phyloP scores from a whole-genome alignment of 2,113 vertebrate species.

The Leucoraja erinaceus region DNA sequence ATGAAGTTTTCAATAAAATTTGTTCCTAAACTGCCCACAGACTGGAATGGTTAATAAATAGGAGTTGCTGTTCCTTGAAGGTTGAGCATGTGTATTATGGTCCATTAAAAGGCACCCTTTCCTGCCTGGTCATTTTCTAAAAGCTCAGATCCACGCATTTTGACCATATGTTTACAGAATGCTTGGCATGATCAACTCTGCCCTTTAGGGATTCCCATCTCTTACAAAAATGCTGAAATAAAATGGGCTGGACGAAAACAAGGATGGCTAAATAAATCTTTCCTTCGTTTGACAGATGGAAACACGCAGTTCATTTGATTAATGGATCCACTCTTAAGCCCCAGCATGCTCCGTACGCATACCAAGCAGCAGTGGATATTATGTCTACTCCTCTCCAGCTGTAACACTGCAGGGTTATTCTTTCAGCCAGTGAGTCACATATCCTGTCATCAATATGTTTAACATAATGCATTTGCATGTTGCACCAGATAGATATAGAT shows the following conservation, averaged over 20 bases:
- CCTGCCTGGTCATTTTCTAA: background rate
- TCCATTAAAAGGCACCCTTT: background rate
- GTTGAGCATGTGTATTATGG: background rate
- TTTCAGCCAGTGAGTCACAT: slow-evolving; percentile 4
- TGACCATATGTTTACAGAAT: slow-evolving; percentile 29
- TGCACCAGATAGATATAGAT: background rate
- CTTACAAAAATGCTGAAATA: background rate
- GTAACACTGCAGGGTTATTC: slow-evolving; percentile 17
- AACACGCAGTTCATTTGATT: slow-evolving; percentile 29
- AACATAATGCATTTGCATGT: background rate
- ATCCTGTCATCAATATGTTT: slow-evolving; percentile 6
- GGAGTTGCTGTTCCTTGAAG: background rate
- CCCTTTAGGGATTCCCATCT: slow-evolving; percentile 1
- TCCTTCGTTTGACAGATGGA: slow-evolving; percentile 31
- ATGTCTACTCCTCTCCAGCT: background rate
- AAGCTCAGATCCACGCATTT: background rate
- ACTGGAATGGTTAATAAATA: background rate
- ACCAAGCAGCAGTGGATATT: slow-evolving; percentile 1
- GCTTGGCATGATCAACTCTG: slow-evolving; percentile 20
- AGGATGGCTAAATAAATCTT: slow-evolving; percentile 18
- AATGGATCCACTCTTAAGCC: background rate
- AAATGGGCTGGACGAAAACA: slow-evolving; percentile 8
- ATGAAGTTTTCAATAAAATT: background rate
- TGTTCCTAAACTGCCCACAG: background rate
- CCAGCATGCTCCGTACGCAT: background rate